These are phyloP conservation scores for Callorhinus ursinus DNA, from an alignment of 2,113 vertebrate genomes.

Conservation along the genomic window DNA sequence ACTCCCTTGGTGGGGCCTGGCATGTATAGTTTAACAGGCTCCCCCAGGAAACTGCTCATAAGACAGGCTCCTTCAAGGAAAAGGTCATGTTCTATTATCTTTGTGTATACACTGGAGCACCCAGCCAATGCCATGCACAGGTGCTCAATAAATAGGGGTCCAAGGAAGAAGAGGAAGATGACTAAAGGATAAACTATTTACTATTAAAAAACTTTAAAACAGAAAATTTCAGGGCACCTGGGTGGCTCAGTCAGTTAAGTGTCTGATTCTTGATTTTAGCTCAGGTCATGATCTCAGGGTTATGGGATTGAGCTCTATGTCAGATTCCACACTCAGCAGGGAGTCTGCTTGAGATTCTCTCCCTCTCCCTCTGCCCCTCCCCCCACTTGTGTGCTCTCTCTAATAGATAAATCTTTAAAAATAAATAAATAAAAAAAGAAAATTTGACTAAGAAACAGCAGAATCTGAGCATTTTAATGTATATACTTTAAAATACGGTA, in stretches of 20 bases:
- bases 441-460: background rate
- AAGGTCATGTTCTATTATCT: background rate
- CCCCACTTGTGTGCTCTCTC: fast-evolving
- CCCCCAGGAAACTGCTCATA: background rate
- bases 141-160: background rate
- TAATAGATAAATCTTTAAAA: background rate
- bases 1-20: background rate
- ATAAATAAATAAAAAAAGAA: background rate
- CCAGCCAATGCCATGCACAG: background rate
- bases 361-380: background rate
- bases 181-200: background rate
- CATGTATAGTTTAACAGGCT: background rate
- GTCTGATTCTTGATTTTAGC: background rate
- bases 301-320: background rate
- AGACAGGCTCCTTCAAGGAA: background rate
- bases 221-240: background rate
- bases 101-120: background rate
- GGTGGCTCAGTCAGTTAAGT: background rate
- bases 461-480: background rate
- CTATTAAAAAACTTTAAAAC: background rate
- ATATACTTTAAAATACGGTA: background rate
- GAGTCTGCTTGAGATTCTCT: background rate
- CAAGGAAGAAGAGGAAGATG: background rate
- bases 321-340: background rate
- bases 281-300: background rate